A percentile compares a stretch with the other conserved stretches of the same genome.
These are phyloP conservation scores for Scartelaos histophorus DNA, from an alignment of 2,113 vertebrate genomes.

Conservation along the genomic window DNA sequence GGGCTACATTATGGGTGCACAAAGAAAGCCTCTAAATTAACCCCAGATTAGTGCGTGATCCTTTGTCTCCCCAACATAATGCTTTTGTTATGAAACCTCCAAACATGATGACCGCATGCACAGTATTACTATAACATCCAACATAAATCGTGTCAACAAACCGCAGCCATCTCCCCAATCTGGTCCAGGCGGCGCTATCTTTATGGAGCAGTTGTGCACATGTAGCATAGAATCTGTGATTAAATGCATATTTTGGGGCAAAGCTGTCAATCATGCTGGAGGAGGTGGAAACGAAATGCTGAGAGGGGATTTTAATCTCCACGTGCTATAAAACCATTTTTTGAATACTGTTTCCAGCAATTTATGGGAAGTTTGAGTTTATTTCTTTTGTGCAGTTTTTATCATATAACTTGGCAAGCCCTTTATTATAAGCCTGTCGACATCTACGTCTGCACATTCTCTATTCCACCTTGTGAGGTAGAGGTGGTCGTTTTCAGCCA, in stretches of 20 bases:
- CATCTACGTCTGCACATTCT: too few relatives aligned
- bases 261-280: conserved; percentile 26
- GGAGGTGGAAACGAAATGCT: conserved; percentile 27
- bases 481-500: too few relatives aligned
- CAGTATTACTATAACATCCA: background rate
- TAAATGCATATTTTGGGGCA: conserved; percentile 32
- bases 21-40: conserved; percentile 31
- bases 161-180: background rate
- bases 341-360: conserved; percentile 29
- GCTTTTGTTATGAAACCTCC: conserved; percentile 1
- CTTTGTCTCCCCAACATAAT: background rate
- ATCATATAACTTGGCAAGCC: background rate
- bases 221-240: conserved; percentile 41
- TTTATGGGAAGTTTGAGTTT: conserved; percentile 24
- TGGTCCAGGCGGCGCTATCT: background rate
- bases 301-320: conserved; percentile 46
- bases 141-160: conserved; percentile 15
- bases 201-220: conserved; percentile 46
- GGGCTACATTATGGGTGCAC: conserved; percentile 10
- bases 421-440: too few relatives aligned
- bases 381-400: conserved; percentile 22
- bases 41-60: conserved; percentile 25
- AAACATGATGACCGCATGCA: background rate
- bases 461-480: too few relatives aligned
- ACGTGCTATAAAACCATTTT: conserved; percentile 28